Evolutionary conservation across 2,113 vertebrate species (phyloP), one percentile per base, ranked within the genome.

Genomic region (Galemys pyrenaicus): DNA sequence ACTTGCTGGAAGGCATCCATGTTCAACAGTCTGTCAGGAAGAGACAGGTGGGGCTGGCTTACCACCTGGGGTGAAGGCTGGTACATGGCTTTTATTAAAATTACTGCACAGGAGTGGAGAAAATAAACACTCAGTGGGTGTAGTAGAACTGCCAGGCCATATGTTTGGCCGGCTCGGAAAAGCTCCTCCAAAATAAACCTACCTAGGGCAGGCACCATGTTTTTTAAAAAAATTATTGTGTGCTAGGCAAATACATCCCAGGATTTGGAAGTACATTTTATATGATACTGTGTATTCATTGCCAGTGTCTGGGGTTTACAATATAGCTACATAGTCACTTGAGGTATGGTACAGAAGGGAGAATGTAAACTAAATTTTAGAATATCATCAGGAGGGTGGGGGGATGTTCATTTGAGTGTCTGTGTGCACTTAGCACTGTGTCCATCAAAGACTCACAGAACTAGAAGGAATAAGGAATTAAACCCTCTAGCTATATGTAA

Each of bases 21-120:
- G 22, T 94, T 84, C 89, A 89, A 82, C 82, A 89, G 89, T 46
- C 87, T 71, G 65, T 84, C 89, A 94, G 89, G 67, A 88, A 70
- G 89, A 79, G 96, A 84, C 94, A 96, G 93, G 92, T 97, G 93
- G 68, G 62, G 75, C 80, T 70, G 87, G 70, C 87, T 83, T 2
- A 9, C 86, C 81, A 32, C 70, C 94, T 83, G 89, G 35, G 62
- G 54, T 39, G 93, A 71, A 20, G 85, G 74, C 78, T 70, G 78
- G 58, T 54, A 9, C 58, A 49, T 62, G 11, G 44, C 85, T 94
- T 96, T 86, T 82, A 91, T 93, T 91, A 92, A 91, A 80, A 96
- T 80, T 58, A 41, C 22, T 51, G 46, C 80, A 71, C 56, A n/a
- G 37, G 37, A 46, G 30, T 13, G 1, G 79, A 82, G 87, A 79